A percentile compares a stretch with the other conserved stretches of the same genome.
These are phyloP conservation scores for Maconellicoccus hirsutus DNA, from an alignment of 1,140 invertebrate species.

Conservation along the genomic window DNA sequence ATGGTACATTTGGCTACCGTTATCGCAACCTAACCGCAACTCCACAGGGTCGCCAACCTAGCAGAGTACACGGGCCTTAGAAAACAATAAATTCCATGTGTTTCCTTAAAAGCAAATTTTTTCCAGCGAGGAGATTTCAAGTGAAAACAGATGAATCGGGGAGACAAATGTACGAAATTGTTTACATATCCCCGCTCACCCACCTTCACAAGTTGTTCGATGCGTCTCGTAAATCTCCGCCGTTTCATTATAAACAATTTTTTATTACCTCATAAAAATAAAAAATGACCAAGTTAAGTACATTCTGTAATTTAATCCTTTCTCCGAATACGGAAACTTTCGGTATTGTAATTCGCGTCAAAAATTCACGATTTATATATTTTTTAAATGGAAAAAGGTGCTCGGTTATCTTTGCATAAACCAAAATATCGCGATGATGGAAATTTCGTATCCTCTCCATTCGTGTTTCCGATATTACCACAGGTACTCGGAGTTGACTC, in stretches of 20 bases:
- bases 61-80: too few species aligned
- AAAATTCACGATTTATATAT: not conserved
- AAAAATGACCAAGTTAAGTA: conserved; percentile 15
- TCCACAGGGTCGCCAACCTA: too few species aligned
- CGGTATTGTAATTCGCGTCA: not conserved
- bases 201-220: not conserved
- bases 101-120: not conserved
- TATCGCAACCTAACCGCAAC: too few species aligned
- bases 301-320: conserved; percentile 17
- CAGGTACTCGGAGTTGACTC: too few species aligned
- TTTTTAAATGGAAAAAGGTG: too few species aligned
- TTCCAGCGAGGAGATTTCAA: not conserved
- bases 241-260: conserved; percentile 17
- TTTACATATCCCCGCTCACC: not conserved
- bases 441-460: not conserved
- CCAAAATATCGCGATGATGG: too few species aligned
- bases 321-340: not conserved
- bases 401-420: too few species aligned
- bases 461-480: too few species aligned
- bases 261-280: conserved; percentile 23
- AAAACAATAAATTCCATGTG: too few species aligned
- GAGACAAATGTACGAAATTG: not conserved
- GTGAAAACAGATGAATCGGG: not conserved
- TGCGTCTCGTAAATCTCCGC: conserved; percentile 7
- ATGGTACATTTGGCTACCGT: too few species aligned